A percentile compares a stretch with the other conserved stretches of the same genome.
Evolutionary conservation across 35 echinoderm and acorn worm genomes (phyloP).

Genomic region (Antedon bifida): DNA sequence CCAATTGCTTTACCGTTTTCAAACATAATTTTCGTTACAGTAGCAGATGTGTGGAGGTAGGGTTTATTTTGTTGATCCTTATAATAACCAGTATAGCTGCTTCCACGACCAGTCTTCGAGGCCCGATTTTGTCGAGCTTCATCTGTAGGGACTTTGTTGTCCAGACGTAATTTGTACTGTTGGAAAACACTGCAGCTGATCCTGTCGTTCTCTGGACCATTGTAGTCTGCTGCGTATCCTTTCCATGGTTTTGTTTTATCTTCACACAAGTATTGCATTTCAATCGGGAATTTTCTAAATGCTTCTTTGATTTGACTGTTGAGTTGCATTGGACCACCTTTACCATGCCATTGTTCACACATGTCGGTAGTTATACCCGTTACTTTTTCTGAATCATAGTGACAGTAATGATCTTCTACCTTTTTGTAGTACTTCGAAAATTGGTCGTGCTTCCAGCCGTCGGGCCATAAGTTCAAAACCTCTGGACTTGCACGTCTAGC

Average conservation of each 20-base stretch:
- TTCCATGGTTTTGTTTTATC: constrained; percentile 11
- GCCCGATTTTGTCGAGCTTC: constrained; percentile 9
- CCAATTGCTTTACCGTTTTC: constrained; percentile 1
- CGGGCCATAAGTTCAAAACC: constrained; percentile 10
- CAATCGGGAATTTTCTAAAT: constrained; percentile 7
- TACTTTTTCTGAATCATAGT: background rate
- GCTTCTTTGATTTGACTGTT: constrained; percentile 22
- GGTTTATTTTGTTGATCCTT: constrained; percentile 1
- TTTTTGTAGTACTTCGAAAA: constrained; percentile 11
- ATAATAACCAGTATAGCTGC: constrained; percentile 20
- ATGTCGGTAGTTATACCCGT: constrained; percentile 1
- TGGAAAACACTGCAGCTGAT: constrained; percentile 21
- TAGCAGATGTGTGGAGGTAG: background rate
- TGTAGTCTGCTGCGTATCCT: constrained; percentile 6
- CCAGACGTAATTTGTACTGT: constrained; percentile 11
- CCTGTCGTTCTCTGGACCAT: constrained; percentile 5
- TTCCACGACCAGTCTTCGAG: constrained; percentile 15
- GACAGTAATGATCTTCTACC: constrained; percentile 18
- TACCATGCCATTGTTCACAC: constrained; percentile 16
- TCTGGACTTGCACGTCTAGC: constrained; percentile 16
- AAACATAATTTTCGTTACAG: constrained; percentile 19
- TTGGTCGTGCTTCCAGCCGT: constrained; percentile 19
- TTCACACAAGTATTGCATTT: constrained; percentile 13
- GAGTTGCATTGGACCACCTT: constrained; percentile 10
- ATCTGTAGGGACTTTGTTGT: background rate